Conservation (phyloP, 2,113 vertebrate species). For the Carettochelys insculpta region DNA sequence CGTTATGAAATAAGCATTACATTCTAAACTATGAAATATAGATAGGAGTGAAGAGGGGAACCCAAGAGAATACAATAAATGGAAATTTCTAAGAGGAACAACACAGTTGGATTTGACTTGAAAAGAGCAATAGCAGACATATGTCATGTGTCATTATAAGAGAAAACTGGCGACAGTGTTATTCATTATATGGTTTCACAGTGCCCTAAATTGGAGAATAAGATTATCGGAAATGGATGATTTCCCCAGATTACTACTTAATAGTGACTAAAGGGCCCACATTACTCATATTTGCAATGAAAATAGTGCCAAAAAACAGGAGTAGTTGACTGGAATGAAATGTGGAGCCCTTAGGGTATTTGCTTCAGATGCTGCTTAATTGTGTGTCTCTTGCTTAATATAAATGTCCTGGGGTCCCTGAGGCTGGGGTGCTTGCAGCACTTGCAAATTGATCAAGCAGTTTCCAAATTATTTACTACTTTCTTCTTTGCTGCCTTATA, state of each 20-base stretch:
- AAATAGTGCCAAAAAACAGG: constrained; percentile 76
- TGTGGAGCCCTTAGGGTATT: constrained; percentile 71
- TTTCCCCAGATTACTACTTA: constrained; percentile 82
- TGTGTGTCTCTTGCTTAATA: constrained; percentile 68
- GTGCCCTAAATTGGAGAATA: constrained; percentile 78
- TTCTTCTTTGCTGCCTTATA: background rate
- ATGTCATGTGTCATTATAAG: constrained; percentile 76
- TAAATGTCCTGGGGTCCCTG: constrained; percentile 56
- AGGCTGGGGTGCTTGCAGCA: constrained; percentile 40
- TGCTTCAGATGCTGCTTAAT: constrained; percentile 71
- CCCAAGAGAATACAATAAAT: constrained; percentile 56
- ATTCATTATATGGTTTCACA: constrained; percentile 80
- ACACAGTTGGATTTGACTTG: constrained; percentile 67
- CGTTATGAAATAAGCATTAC: constrained; percentile 10
- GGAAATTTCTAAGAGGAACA: constrained; percentile 38
- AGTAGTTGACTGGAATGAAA: constrained; percentile 74
- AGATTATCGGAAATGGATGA: constrained; percentile 81
- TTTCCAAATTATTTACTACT: constrained; percentile 38
- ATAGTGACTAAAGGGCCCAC: constrained; percentile 77
- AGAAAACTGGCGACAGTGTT: constrained; percentile 72
- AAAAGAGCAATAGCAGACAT: constrained; percentile 72
- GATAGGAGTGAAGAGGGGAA: constrained; percentile 9
- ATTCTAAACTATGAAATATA: constrained; percentile 28
- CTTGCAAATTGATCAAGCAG: constrained; percentile 28
- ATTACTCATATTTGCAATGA: constrained; percentile 78